Base-by-base conservation (phyloP, 2,888 invertebrate species). In the Danaus chrysippus region DNA sequence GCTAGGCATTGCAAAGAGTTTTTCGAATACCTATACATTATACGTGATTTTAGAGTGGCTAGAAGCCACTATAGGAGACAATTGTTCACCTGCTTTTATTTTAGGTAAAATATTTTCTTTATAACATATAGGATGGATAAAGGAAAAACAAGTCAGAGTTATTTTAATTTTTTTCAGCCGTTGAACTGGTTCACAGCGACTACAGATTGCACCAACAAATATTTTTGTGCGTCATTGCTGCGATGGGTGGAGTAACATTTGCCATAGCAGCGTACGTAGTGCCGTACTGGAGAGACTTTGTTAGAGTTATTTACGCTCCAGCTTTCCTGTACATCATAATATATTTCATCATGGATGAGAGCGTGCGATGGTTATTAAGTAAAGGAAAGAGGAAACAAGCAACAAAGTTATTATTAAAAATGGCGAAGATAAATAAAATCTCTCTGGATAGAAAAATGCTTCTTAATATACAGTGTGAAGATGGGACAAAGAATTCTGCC, bases 351-450 rank as follows among this genome's bases (percentile, higher is more conserved):
- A 81, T 94, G 62, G 94, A 95, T 9, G 95, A 95, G 80, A 95
- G 94, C 55, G 88, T 94, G 8, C 88, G 96, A 71, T 96, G 96
- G 96, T 83, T 95, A 13, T 76, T 95, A 15, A 93, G 93, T 46
- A 93, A 94, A 75, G 93, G 93, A n/a, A 91, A 92, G 69, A 91
- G 92, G 65, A 90, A 93, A 5, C 91, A 93, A 71, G 95, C 94
- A 0, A 91, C 92, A 63, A 77, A 77, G 13, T 92, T 94, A 12
- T 80, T 94, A 44, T 81, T 86, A 5, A 91, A 88, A 72, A 93
- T 94, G 43, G 93, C 94, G 0, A 88, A 84, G 68, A 74, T 56
- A 3, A 84, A 82, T 57, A 80, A 79, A 17, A 66, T 81, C 0
- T 58, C 70, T n/a, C 44, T 84, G n/a, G 72, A 82, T 10, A 73